Base-by-base conservation (phyloP, 2,113 vertebrate species). In the Bujurquina vittata region DNA sequence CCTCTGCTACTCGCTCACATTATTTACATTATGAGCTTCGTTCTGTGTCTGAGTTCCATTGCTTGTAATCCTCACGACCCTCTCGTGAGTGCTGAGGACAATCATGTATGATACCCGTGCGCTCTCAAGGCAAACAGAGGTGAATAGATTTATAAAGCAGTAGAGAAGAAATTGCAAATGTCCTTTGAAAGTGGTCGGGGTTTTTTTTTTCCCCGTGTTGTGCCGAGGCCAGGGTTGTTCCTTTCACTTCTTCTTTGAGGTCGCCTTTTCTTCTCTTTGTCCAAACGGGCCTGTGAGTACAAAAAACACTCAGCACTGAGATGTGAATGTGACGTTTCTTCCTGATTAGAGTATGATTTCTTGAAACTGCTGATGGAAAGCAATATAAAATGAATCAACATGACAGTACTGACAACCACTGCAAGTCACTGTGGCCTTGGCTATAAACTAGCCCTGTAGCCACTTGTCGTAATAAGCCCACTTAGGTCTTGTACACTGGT, bases 401-500 rank as follows among this genome's bases (percentile, higher is more conserved):
- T 81, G 80, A 72, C 74, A 40, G 89, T 84, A 74, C 79, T 75
- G 77, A 74, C 62, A 69, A 74, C 67, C 43, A 77, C 72, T 74
- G 75, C 74, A 87, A 91, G 82, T 93, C 88, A 91, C 81, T 91
- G 65, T 88, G 90, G 85, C 84, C 76, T 93, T 63, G 75, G 84
- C 65, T 84, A 75, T 80, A 84, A 90, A 83, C 62, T 86, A 77
- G 85, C 84, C 79, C 84, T 86, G 88, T 85, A 91, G 79, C 90
- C 84, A 89, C 87, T 90, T 91, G 92, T 92, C 95, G 93, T 95
- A 95, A 95, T 94, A 89, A 95, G 91, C 85, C 78, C 89, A 85
- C 85, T 95, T 94, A 93, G 89, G 82, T 91, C 73, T 92, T 88
- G 84, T 84, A 89, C 87, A 84, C 83, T 93, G 89, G 87, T 87